Evolutionary conservation across 2,797 vertebrate genomes (phyloP).

Genomic region (Forpus xanthops): DNA sequence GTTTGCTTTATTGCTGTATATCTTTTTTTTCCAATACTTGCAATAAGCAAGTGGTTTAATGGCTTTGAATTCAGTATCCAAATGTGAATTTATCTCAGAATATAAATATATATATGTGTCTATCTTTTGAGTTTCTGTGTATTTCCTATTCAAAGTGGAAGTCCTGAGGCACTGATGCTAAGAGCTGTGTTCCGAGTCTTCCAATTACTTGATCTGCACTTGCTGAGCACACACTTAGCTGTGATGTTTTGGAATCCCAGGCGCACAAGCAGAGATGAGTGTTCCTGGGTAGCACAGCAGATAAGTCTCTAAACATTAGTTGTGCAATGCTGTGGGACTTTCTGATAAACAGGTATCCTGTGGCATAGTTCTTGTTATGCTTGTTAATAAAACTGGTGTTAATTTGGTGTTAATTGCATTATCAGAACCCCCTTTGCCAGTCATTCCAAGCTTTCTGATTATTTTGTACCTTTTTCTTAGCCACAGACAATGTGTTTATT

Average conservation of each 20-base stretch:
- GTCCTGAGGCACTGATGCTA: background rate
- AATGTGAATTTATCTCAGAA: background rate
- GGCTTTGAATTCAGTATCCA: background rate
- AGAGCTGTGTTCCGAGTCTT: background rate
- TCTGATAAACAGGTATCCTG: background rate
- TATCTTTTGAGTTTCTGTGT: background rate
- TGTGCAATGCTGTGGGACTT: background rate
- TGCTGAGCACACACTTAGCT: background rate
- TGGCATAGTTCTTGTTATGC: background rate
- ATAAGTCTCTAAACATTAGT: background rate
- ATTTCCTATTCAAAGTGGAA: background rate
- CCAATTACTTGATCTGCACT: background rate
- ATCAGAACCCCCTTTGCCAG: background rate
- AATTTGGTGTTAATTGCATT: background rate
- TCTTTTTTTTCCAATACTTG: background rate
- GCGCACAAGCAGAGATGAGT: background rate
- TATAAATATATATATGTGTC: fast-evolving
- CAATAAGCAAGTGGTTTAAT: background rate
- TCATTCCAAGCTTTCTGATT: background rate
- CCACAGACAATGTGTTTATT: background rate
- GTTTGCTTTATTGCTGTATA: background rate
- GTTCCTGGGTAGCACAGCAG: background rate
- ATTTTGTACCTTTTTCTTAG: background rate
- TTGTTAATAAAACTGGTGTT: background rate
- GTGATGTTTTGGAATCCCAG: background rate